Base-by-base conservation (phyloP, 2,113 vertebrate genomes). In the Chlorocebus sabaeus region DNA sequence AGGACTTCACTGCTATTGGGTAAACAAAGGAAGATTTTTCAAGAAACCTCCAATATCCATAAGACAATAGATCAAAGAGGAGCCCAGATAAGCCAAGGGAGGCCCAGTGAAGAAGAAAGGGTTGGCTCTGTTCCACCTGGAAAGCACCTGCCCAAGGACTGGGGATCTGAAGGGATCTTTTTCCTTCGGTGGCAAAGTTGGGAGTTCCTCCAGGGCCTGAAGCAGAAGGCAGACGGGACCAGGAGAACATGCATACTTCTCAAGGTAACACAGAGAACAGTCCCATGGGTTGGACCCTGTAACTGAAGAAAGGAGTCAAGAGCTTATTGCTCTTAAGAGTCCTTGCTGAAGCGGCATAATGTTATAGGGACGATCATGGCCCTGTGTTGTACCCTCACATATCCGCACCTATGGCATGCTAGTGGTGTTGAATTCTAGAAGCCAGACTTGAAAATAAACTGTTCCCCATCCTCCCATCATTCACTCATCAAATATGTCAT, bases 21-120 rank as follows among this genome's bases (percentile, higher is more conserved):
- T 92, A 94, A 96, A 96, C 48, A 90, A 72, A 75, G 38, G 73
- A 95, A 38, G 59, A 64, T 55, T 96, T 75, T 75, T 86, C n/a
- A 84, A 79, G 72, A 43, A 48, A 72, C 27, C 43, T 92, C 72
- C 40, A 50, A 48, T 16, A 72, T 45, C 79, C 83, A 50, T 17
- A 27, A 87, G 79, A 93, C 61, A 80, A 87, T 57, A 96, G 96
- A 92, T 95, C 88, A 92, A 97, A 97, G n/a, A 22, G 22, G 48
- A 94, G 43, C 48, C 68, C 75, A 23, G 68, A 40, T 64, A 75
- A 45, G 23, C 27, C n/a, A 73, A 67, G 17, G 48, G 43, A 48
- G 30, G 48, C 38, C 32, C 70, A 45, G 32, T 48, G 88, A 91
- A 90, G 35, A 78, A 95, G 90, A 73, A 85, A 95, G 52, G 6